Conservation (phyloP, 2,888 invertebrate species). For the Buathra laborator region DNA sequence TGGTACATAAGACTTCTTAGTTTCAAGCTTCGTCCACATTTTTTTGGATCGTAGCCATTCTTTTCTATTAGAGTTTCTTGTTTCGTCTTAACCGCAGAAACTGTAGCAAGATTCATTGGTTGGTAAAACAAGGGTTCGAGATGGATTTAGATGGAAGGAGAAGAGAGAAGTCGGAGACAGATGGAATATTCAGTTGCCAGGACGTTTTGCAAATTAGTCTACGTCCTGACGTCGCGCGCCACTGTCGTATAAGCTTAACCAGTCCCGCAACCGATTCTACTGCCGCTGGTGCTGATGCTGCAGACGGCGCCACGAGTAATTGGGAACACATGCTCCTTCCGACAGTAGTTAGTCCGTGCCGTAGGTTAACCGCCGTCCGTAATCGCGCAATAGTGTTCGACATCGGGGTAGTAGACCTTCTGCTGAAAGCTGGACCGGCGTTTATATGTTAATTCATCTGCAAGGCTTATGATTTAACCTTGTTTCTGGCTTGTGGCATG, state of each 20-base stretch:
- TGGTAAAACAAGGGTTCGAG: neutral
- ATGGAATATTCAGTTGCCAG: conserved; percentile 6
- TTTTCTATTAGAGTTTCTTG: neutral
- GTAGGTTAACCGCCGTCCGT: conserved; percentile 66
- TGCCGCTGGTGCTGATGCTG: conserved; percentile 27
- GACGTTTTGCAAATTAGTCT: conserved; percentile 33
- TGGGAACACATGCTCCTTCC: conserved; percentile 67
- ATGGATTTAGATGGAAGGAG: neutral
- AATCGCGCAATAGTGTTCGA: conserved; percentile 61
- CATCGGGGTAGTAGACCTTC: conserved; percentile 31
- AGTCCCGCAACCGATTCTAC: conserved; percentile 14
- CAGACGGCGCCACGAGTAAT: conserved; percentile 56
- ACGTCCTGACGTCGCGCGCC: conserved; percentile 7
- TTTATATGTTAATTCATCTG: conserved; percentile 57
- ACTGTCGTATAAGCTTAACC: conserved; percentile 15
- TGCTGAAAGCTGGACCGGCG: conserved; percentile 24
- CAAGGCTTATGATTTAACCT: conserved; percentile 42
- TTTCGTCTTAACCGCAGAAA: neutral
- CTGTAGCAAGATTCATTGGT: neutral
- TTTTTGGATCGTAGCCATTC: neutral
- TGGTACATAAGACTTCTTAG: neutral
- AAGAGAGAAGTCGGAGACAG: neutral
- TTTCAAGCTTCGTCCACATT: neutral
- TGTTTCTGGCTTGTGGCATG: conserved; percentile 3
- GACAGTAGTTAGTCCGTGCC: conserved; percentile 64